These are phyloP conservation scores for Hydrophis major DNA, from an alignment of 2,797 vertebrate species.

Conservation along the genomic window DNA sequence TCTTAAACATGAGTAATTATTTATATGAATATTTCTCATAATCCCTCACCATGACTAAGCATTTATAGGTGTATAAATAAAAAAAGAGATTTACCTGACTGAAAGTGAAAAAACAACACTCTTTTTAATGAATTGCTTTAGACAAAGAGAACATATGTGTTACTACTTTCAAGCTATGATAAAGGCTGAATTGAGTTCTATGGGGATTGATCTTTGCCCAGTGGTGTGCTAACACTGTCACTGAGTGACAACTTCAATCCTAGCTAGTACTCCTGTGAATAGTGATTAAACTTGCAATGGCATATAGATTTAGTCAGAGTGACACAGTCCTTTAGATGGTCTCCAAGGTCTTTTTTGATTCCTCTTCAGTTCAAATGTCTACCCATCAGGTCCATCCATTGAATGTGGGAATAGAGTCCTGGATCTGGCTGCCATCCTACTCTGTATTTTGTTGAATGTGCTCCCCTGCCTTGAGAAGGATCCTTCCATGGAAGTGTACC, in stretches of 20 bases:
- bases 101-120: conserved; percentile 1
- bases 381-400: not conserved
- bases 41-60: conserved; percentile 55
- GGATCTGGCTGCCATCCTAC: not conserved
- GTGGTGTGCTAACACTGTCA: not conserved
- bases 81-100: conserved; percentile 41
- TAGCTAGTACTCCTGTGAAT: not conserved
- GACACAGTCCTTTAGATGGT: not conserved
- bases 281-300: not conserved
- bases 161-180: conserved; percentile 32
- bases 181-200: conserved; percentile 3
- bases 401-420: not conserved
- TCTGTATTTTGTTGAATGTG: not conserved
- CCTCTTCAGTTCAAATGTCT: not conserved
- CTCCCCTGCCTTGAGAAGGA: not conserved
- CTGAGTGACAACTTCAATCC: not conserved
- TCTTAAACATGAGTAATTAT: conserved; percentile 64
- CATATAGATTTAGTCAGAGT: not conserved
- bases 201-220: conserved; percentile 25
- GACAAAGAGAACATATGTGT: not conserved
- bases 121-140: not conserved
- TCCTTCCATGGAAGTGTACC: not conserved
- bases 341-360: not conserved
- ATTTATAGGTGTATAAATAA: conserved; percentile 51
- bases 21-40: conserved; percentile 62